Conservation (phyloP, 2,797 vertebrate species). For the Naso thynnoides region DNA sequence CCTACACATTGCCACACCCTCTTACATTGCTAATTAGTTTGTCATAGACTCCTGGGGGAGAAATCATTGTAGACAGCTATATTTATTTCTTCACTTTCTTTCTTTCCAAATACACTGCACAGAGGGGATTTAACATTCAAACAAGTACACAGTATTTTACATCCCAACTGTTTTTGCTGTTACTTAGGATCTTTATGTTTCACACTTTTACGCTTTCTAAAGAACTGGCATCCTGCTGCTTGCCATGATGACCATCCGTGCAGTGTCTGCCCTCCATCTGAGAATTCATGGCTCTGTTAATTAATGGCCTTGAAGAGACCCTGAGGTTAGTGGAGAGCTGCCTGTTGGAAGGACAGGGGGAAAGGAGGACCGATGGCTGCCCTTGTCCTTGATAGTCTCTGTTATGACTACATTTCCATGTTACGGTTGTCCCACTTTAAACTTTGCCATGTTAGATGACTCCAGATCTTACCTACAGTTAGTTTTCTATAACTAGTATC, state of each 20-base stretch:
- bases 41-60: no score
- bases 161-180: no score
- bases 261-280: slow-evolving; percentile 4
- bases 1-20: no score
- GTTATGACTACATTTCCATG: neutral
- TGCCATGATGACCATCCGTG: neutral
- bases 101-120: no score
- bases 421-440: neutral
- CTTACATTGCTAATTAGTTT: no score
- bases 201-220: neutral
- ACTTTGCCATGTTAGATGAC: neutral
- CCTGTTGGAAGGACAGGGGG: slow-evolving; percentile 20
- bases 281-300: slow-evolving; percentile 46
- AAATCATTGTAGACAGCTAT: no score
- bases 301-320: slow-evolving; percentile 57
- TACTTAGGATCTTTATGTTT: fast-evolving
- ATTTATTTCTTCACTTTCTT: no score
- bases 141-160: no score
- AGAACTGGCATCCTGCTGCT: neutral
- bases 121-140: no score
- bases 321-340: slow-evolving; percentile 18
- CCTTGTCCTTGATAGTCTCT: neutral
- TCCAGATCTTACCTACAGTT: no score
- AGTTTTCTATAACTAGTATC: no score
- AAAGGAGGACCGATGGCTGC: neutral